Conservation (phyloP, 2,113 vertebrate genomes). For the Ardeotis arabs region DNA sequence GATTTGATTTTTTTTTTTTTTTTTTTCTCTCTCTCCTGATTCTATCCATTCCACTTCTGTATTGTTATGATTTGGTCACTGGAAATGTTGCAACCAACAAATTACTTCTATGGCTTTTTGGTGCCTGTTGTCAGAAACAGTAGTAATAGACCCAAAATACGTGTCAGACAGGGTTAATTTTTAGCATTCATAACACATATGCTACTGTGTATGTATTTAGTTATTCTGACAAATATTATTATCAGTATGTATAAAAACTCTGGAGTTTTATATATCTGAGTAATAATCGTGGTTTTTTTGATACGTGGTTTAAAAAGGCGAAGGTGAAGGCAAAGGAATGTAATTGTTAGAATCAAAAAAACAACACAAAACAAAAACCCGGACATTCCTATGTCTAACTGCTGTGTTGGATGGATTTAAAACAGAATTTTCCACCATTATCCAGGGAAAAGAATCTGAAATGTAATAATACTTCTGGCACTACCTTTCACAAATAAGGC, state of each 20-base stretch:
- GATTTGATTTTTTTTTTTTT: not conserved
- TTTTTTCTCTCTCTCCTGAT: not conserved
- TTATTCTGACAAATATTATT: not conserved
- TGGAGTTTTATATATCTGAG: not conserved
- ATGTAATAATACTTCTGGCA: slow-evolving; percentile 78
- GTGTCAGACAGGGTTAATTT: not conserved
- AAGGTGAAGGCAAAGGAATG: slow-evolving; percentile 30
- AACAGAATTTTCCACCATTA: slow-evolving; percentile 67
- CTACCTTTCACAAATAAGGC: slow-evolving; percentile 64
- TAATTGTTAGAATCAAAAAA: not conserved
- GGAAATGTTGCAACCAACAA: not conserved
- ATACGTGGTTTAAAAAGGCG: not conserved
- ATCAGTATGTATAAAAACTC: not conserved
- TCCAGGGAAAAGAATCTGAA: slow-evolving; percentile 67
- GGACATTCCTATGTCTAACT: slow-evolving; percentile 32
- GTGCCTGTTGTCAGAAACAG: not conserved
- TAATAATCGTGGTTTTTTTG: not conserved
- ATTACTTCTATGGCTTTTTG: not conserved
- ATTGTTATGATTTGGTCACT: not conserved
- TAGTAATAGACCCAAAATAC: not conserved
- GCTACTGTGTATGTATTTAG: not conserved
- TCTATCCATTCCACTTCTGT: not conserved
- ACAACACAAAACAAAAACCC: not conserved
- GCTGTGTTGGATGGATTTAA: slow-evolving; percentile 59
- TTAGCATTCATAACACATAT: not conserved